Evolutionary conservation across 1,140 invertebrate genomes (phyloP).

Genomic region (Paralvinella palmiformis): DNA sequence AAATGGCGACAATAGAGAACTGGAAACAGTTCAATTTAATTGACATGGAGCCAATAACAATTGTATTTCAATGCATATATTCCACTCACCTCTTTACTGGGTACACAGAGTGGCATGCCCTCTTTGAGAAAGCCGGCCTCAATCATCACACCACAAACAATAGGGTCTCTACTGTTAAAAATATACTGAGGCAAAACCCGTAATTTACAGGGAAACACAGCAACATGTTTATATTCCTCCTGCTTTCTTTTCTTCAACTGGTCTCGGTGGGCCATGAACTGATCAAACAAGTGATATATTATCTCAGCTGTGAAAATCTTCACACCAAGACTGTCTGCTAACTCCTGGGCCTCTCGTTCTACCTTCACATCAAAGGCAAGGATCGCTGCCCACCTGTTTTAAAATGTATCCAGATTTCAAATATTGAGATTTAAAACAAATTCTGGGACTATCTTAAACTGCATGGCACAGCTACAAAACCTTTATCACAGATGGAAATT

Average conservation of each 20-base stretch:
- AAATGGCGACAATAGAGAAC: neutral
- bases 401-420: no score
- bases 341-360: slow-evolving; percentile 92
- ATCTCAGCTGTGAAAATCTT: slow-evolving; percentile 99
- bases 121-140: slow-evolving; percentile 93
- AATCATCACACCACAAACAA: slow-evolving; percentile 91
- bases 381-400: slow-evolving; percentile 84
- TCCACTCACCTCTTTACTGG: slow-evolving; percentile 68
- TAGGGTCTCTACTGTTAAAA: slow-evolving; percentile 97
- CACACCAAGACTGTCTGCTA: slow-evolving; percentile 89
- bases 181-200: slow-evolving; percentile 81
- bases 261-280: slow-evolving; percentile 90
- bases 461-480: no score
- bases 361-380: slow-evolving; percentile 99
- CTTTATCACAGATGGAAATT: no score
- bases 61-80: neutral
- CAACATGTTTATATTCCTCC: slow-evolving; percentile 86
- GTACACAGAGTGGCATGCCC: slow-evolving; percentile 95
- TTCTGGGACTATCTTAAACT: no score
- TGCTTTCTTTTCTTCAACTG: slow-evolving; percentile 88
- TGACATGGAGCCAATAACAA: neutral
- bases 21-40: neutral
- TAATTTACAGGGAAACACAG: slow-evolving; percentile 97
- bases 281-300: slow-evolving; percentile 99
- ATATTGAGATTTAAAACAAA: no score